These are phyloP conservation scores for Macquaria australasica DNA, from an alignment of 2,113 vertebrate species.

Conservation along the genomic window DNA sequence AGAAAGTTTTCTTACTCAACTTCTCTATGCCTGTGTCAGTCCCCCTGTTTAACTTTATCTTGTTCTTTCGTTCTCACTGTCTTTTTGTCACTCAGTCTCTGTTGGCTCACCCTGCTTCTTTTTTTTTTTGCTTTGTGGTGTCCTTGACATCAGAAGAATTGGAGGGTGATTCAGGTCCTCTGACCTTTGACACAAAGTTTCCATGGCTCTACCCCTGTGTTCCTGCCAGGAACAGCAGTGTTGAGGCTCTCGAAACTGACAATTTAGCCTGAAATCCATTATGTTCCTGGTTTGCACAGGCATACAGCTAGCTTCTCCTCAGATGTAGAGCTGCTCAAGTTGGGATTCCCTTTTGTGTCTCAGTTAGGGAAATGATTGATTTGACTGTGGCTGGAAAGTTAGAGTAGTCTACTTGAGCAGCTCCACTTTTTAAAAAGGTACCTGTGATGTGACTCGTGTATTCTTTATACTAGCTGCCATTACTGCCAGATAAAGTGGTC, in stretches of 20 bases:
- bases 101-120: constrained; percentile 14
- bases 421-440: neutral
- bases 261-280: constrained; percentile 7
- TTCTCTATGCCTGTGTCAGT: neutral
- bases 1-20: neutral
- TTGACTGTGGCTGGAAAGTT: neutral
- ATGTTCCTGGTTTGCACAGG: constrained; percentile 2
- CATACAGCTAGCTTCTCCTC: neutral
- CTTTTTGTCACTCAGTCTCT: constrained; percentile 30
- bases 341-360: constrained; percentile 8
- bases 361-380: neutral
- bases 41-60: constrained; percentile 21
- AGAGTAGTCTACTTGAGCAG: neutral
- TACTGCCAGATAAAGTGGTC: neutral
- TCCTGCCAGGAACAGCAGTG: constrained; percentile 49
- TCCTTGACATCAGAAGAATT: constrained; percentile 49
- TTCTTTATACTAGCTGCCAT: neutral
- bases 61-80: constrained; percentile 20
- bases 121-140: constrained; percentile 25
- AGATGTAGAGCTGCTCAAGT: neutral
- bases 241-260: constrained; percentile 13
- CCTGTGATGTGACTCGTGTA: neutral
- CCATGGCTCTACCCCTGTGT: constrained; percentile 39
- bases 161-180: constrained; percentile 40
- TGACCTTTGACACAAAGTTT: constrained; percentile 56